Evolutionary conservation across 2,797 vertebrate species (phyloP), one percentile per base, ranked within the genome.

Genomic region (Tympanoctomys barrerae): DNA sequence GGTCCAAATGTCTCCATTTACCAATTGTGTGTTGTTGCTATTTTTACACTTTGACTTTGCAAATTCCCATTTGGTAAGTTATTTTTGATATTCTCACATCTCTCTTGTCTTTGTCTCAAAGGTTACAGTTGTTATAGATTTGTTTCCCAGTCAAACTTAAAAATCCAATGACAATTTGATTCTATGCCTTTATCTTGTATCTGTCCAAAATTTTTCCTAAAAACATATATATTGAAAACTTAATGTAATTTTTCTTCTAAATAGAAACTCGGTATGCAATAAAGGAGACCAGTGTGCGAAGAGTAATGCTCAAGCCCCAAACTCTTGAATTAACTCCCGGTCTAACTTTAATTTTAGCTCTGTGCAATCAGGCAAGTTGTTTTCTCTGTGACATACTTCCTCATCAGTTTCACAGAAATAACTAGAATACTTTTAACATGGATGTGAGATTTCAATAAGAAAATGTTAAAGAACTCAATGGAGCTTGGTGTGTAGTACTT

Each of bases 41-140:
- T 49, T 84, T 89, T 89, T 62, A 42, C 75, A 57, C 42, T 80
- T 86, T n/a, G 7, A 28, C 66, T 81, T 88, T 87, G 52, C 39
- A n/a, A 90, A 93, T 92, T 85, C n/a, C 46, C 62, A 36, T 39
- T 94, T 88, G 39, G 59, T 71, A 92, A 93, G 42, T 81, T 88
- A 7, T 52, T 81, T 24, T n/a, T 94, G 24, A 54, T 90, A 42
- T 52, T 92, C 24, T 89, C 78, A 90, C 28, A 87, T 78, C 19
- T 78, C 9, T 57, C 71, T 87, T 90, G 22, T 24, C 39, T 92
- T 85, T 88, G 31, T 61, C 24, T 61, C 57, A 81, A 54, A 87
- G 33, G 54, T 89, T 9, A 80, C 0, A 52, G 36, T 36, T 54
- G 84, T 81, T 89, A 19, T 19, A 92, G 21, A 64, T 64, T 71